Evolutionary conservation across 1,140 invertebrate genomes (phyloP).

Genomic region (Nylanderia fulva): DNA sequence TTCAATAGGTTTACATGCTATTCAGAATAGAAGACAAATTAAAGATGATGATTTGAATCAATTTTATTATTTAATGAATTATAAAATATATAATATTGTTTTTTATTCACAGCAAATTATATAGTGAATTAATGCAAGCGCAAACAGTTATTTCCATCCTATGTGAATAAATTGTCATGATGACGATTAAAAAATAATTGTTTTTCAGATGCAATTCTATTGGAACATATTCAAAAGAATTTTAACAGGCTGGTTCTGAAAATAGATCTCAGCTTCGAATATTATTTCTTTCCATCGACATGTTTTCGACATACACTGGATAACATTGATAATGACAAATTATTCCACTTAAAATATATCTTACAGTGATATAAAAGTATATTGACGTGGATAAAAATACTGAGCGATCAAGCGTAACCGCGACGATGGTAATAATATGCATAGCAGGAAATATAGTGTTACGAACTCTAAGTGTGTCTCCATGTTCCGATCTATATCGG

Average conservation of each 20-base stretch:
- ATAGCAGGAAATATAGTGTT: not conserved
- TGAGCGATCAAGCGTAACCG: constrained; percentile 7
- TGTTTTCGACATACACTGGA: not conserved
- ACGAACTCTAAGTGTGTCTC: not conserved
- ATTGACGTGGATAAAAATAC: constrained; percentile 15
- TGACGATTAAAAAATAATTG: not conserved
- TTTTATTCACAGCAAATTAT: not conserved
- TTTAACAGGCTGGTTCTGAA: not conserved
- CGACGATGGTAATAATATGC: not conserved
- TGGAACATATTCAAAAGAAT: not conserved
- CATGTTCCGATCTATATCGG: not conserved
- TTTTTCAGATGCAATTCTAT: not conserved
- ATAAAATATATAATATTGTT: not conserved
- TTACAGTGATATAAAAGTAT: not conserved
- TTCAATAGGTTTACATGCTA: not conserved
- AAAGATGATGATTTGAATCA: not conserved
- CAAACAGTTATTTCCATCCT: not conserved
- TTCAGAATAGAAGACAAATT: not conserved
- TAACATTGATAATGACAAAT: constrained; percentile 5
- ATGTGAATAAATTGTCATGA: not conserved
- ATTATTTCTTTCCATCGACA: not conserved
- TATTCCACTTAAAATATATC: constrained; percentile 1
- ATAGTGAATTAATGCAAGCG: not conserved
- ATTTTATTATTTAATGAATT: not conserved
- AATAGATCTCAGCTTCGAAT: not conserved